Evolutionary conservation across 2,888 invertebrate species (phyloP).

Genomic region (Cyrtodaria siliqua): DNA sequence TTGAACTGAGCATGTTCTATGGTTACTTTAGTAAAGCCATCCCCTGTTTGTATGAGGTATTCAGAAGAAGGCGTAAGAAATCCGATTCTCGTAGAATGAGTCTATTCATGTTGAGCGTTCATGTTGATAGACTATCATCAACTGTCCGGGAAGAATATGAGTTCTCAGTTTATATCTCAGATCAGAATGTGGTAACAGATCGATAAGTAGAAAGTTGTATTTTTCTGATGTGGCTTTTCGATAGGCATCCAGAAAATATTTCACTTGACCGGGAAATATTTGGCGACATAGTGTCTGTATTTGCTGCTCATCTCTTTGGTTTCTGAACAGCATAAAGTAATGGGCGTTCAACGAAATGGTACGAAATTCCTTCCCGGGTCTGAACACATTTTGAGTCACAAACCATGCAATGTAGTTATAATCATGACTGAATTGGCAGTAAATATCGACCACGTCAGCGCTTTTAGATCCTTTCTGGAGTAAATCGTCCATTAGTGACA

Average conservation of each 20-base stretch:
- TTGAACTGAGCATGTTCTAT: too few relatives aligned
- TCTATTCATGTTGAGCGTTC: too few relatives aligned
- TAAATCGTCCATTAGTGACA: conserved; percentile 53
- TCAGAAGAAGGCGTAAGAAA: too few relatives aligned
- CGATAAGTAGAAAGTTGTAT: conserved; percentile 27
- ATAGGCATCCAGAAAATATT: conserved; percentile 51
- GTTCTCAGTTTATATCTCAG: too few relatives aligned
- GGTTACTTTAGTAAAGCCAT: too few relatives aligned
- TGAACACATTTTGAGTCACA: conserved; percentile 55
- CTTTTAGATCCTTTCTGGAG: conserved; percentile 39
- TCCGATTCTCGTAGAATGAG: too few relatives aligned
- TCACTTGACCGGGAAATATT: conserved; percentile 49
- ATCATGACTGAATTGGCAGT: conserved; percentile 56
- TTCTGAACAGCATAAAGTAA: conserved; percentile 55
- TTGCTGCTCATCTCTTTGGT: conserved; percentile 49
- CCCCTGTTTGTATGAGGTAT: too few relatives aligned
- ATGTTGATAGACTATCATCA: too few relatives aligned
- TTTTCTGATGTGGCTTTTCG: conserved; percentile 45
- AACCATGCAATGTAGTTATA: conserved; percentile 50
- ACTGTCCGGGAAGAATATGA: too few relatives aligned
- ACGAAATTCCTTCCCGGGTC: conserved; percentile 46
- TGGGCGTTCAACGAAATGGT: conserved; percentile 59
- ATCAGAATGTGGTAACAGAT: conserved; percentile 55
- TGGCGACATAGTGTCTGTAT: conserved; percentile 58
- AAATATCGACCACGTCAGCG: conserved; percentile 52